A percentile compares a stretch with the other conserved stretches of the same genome.
phyloP scores from a whole-genome alignment of 2,888 invertebrate genomes.

The Drosophila monieri region DNA sequence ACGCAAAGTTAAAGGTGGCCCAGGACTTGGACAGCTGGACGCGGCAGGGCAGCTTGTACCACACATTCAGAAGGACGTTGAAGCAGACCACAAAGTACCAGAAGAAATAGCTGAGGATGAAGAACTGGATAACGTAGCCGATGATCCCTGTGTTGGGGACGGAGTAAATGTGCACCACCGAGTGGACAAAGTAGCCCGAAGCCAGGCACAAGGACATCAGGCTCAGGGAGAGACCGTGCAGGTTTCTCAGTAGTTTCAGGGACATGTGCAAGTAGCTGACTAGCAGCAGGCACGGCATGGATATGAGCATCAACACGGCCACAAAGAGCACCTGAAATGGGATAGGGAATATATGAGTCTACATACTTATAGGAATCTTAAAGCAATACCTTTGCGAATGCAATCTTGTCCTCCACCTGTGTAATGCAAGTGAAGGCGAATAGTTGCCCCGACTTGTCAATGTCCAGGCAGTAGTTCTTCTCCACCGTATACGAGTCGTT shows the following conservation, averaged over 20 bases:
- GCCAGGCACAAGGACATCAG: slow-evolving; percentile 81
- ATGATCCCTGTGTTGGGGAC: slow-evolving; percentile 68
- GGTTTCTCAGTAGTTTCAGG: slow-evolving; percentile 74
- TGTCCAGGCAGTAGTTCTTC: slow-evolving; percentile 81
- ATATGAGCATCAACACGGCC: slow-evolving; percentile 81
- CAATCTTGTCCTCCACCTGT: slow-evolving; percentile 77
- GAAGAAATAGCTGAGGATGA: slow-evolving; percentile 81
- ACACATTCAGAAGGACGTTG: slow-evolving; percentile 82
- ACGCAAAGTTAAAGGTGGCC: slow-evolving; percentile 67
- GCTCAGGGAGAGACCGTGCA: slow-evolving; percentile 82
- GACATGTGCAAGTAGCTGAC: slow-evolving; percentile 80
- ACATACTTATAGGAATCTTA: not conserved
- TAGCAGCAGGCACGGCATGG: slow-evolving; percentile 80
- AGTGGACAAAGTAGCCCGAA: slow-evolving; percentile 80
- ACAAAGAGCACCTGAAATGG: slow-evolving; percentile 71
- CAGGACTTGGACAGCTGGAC: slow-evolving; percentile 60
- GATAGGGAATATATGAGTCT: not conserved
- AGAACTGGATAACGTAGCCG: slow-evolving; percentile 83
- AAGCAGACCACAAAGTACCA: slow-evolving; percentile 82
- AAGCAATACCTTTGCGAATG: slow-evolving; percentile 47
- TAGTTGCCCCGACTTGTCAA: slow-evolving; percentile 77
- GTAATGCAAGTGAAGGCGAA: slow-evolving; percentile 82
- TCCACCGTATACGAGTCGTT: slow-evolving; percentile 78
- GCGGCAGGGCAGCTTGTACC: slow-evolving; percentile 80
- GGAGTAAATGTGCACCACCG: slow-evolving; percentile 80